Evolutionary conservation across 2,888 invertebrate genomes (phyloP).

Genomic region (Ochropleura plecta): DNA sequence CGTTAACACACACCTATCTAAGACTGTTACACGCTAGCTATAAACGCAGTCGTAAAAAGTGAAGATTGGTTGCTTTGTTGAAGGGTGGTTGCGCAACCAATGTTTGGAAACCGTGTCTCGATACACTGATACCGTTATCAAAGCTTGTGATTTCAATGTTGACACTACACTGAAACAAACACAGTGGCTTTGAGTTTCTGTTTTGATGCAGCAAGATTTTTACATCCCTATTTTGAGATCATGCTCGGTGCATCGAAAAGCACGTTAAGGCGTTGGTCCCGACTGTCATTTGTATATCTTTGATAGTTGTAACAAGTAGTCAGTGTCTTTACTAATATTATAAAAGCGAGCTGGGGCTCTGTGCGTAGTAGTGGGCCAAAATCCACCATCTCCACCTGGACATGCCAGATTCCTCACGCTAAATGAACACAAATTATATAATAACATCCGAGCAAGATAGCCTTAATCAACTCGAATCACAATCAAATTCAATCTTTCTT

Average conservation of each 20-base stretch:
- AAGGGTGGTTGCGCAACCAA: conserved; percentile 77
- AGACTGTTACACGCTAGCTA: conserved; percentile 63
- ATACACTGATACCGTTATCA: conserved; percentile 72
- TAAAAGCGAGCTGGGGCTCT: neutral
- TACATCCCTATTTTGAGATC: neutral
- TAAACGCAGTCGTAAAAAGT: conserved; percentile 80
- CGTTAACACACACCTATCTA: conserved; percentile 50
- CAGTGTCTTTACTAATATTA: too few species aligned
- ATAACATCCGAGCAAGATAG: neutral
- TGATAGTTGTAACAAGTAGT: neutral
- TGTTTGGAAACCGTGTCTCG: conserved; percentile 79
- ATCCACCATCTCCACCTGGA: neutral
- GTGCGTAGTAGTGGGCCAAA: neutral
- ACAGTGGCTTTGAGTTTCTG: neutral
- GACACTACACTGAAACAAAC: conserved; percentile 14
- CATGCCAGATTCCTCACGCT: too few species aligned
- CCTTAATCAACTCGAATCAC: neutral
- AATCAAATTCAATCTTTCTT: neutral
- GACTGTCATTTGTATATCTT: neutral
- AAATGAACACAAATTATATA: too few species aligned
- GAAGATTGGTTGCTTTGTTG: conserved; percentile 73
- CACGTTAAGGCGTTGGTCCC: neutral
- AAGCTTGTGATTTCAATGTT: conserved; percentile 38
- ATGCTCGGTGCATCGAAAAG: neutral
- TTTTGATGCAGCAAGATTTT: neutral